phyloP scores from a whole-genome alignment of 2,113 vertebrate genomes.

The Elgaria multicarinata region DNA sequence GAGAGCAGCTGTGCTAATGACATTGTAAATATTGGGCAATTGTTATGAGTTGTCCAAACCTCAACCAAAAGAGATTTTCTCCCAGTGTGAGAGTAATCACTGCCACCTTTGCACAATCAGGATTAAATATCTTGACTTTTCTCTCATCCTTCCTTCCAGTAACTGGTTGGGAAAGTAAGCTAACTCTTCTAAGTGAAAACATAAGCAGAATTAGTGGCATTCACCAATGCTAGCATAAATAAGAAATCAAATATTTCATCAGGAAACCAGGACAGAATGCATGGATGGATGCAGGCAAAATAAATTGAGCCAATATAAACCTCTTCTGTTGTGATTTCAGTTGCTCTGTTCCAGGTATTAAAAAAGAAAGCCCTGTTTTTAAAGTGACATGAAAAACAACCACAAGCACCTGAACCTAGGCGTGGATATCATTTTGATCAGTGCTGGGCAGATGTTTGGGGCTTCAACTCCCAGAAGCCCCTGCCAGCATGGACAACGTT shows the following conservation, averaged over 20 bases:
- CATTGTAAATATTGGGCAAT: constrained; percentile 23
- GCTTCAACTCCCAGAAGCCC: too few relatives aligned
- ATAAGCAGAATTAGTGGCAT: constrained; percentile 50
- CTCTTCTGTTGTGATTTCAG: neutral
- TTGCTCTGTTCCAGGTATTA: constrained; percentile 28
- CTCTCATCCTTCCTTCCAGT: constrained; percentile 40
- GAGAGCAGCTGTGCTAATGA: neutral
- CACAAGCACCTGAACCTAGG: too few relatives aligned
- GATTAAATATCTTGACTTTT: constrained; percentile 48
- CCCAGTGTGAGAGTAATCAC: constrained; percentile 47
- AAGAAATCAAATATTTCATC: constrained; percentile 44
- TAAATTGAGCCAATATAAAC: constrained; percentile 49
- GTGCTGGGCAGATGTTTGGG: too few relatives aligned
- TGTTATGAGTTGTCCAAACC: constrained; percentile 31
- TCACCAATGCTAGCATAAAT: constrained; percentile 47
- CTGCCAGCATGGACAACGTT: too few relatives aligned
- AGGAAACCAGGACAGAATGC: constrained; percentile 36
- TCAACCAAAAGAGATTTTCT: constrained; percentile 26
- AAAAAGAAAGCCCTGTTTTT: constrained; percentile 4
- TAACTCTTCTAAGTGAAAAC: constrained; percentile 62
- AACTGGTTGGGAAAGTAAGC: constrained; percentile 52
- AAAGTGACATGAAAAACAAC: neutral
- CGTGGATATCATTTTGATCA: too few relatives aligned
- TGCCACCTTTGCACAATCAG: constrained; percentile 26
- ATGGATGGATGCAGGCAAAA: constrained; percentile 50